Base-by-base conservation (phyloP, 2,888 invertebrate species). In the Malthinus seriepunctatus region DNA sequence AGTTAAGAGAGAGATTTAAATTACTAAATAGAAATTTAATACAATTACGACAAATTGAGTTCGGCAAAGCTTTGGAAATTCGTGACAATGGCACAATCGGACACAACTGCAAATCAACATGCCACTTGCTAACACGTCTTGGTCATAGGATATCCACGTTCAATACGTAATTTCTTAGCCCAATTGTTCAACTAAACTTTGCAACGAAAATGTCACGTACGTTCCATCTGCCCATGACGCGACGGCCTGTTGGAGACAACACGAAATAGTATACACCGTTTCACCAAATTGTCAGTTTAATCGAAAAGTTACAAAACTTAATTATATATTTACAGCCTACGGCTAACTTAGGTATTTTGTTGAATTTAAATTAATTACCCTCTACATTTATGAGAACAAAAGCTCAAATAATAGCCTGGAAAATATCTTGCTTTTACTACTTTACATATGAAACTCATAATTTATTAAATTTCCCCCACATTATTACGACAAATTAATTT, bases 21-120 rank as follows among this genome's bases (percentile, higher is more conserved):
- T 63, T 48, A 53, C 49, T 62, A 55, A 62, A 62, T 59, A 54
- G 55, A 56, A 62, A 63, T 63, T 63, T 63, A 63, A 63, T 63
- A 58, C 63, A 63, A 63, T 63, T 62, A 63, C 59, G 59, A 62
- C 59, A 61, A 63, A 63, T 58, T 58, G 61, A 61, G 61, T 60
- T 58, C 52, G 32, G 50, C 34, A 51, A 54, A 63, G 53, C 57
- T 63, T 57, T 58, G 48, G 12, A 48, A 55, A 55, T 49, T 55
- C 55, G 55, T 55, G 55, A 55, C 55, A 55, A 50, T 55, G 49
- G 55, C 55, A 55, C 49, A 55, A 55, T 49, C 33, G 55, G 48
- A 48, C 49, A 50, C 55, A 55, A 55, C 55, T 55, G 55, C 49
- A 55, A 55, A 50, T 55, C 55, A 55, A 55, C 55, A 55, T 55